phyloP scores from a whole-genome alignment of 2,888 invertebrate genomes.

The Diaphora mendica region DNA sequence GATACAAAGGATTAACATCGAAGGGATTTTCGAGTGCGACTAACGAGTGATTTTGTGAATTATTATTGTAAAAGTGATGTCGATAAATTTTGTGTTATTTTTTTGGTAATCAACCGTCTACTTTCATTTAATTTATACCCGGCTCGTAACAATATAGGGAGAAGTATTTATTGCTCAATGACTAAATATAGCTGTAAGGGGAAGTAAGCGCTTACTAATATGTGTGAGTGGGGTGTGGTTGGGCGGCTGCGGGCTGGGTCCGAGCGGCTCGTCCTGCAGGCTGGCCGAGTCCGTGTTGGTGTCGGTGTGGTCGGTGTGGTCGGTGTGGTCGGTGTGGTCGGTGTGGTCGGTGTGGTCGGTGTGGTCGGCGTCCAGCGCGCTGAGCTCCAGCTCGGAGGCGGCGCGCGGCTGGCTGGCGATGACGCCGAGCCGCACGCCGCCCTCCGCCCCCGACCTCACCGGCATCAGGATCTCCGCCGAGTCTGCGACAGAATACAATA shows the following conservation, averaged over 20 bases:
- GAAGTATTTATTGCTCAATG: background rate
- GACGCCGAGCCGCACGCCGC: conserved; percentile 16
- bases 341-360: too few species aligned
- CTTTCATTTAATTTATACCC: too few species aligned
- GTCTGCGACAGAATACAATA: conserved; percentile 40
- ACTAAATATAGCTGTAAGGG: too few species aligned
- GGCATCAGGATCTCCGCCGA: conserved; percentile 24
- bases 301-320: conserved; percentile 34
- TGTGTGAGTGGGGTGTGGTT: conserved; percentile 45
- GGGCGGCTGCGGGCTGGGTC: conserved; percentile 7
- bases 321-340: too few species aligned
- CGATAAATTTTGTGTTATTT: too few species aligned
- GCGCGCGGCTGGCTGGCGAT: conserved; percentile 40
- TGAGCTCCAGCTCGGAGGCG: conserved; percentile 28
- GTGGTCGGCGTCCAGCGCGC: conserved; percentile 30
- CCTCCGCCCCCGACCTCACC: conserved; percentile 16
- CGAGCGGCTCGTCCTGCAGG: conserved; percentile 47
- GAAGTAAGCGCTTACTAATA: background rate
- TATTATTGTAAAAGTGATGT: too few species aligned
- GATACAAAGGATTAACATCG: too few species aligned
- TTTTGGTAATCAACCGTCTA: too few species aligned
- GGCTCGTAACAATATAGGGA: too few species aligned
- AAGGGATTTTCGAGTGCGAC: too few species aligned
- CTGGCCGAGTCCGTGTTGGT: conserved; percentile 49
- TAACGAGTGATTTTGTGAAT: too few species aligned